Conservation (phyloP, 1,140 invertebrate species). For the Gonatopus flavifemur region DNA sequence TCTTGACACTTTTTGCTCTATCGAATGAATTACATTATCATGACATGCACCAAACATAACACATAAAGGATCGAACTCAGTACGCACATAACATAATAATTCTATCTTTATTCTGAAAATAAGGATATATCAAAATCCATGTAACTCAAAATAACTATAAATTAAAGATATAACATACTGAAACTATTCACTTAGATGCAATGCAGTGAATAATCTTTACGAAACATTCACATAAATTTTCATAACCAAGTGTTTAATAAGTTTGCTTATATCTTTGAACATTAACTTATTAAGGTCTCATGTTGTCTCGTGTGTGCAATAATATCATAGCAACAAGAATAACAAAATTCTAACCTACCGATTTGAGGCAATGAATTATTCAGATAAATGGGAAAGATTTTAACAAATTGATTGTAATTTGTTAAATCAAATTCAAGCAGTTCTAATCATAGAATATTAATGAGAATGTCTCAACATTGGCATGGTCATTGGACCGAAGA, state of each 20-base stretch:
- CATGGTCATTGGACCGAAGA: constrained; percentile 38
- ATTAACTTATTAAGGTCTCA: too few relatives aligned
- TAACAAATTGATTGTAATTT: too few relatives aligned
- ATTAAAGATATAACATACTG: not conserved
- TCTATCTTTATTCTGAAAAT: constrained; percentile 62
- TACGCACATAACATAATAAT: constrained; percentile 66
- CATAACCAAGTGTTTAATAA: constrained; percentile 7
- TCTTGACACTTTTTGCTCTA: constrained; percentile 76
- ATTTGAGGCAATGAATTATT: not conserved
- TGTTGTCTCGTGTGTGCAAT: too few relatives aligned
- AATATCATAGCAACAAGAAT: constrained; percentile 10
- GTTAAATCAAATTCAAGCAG: too few relatives aligned
- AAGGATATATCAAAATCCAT: constrained; percentile 8
- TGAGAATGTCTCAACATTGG: constrained; percentile 43
- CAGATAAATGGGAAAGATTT: too few relatives aligned
- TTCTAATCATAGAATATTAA: too few relatives aligned
- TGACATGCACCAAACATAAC: constrained; percentile 68
- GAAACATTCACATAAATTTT: not conserved
- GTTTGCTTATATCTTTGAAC: too few relatives aligned
- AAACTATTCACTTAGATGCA: not conserved
- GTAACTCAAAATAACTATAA: not conserved
- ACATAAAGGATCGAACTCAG: constrained; percentile 71
- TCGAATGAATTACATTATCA: constrained; percentile 69
- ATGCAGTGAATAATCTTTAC: not conserved
- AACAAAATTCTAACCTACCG: not conserved